Conservation (phyloP, 2,888 invertebrate species). For the Cosmia pyralina region DNA sequence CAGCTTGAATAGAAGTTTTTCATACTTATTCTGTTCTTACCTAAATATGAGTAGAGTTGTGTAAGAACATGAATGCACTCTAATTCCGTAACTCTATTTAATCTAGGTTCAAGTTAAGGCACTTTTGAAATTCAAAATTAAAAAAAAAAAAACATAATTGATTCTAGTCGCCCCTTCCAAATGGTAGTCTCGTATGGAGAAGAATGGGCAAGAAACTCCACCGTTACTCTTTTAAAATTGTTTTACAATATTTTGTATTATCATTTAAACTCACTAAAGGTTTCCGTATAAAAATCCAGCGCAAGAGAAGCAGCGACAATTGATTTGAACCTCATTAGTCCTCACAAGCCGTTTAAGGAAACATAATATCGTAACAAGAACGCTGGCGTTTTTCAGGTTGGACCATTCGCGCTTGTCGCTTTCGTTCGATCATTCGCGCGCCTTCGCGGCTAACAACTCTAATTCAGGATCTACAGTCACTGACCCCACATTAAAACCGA, state of each 20-base stretch:
- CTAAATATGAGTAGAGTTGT: neutral
- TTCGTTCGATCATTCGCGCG: conserved; percentile 44
- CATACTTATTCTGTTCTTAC: too few relatives aligned
- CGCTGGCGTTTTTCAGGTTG: conserved; percentile 34
- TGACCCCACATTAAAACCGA: conserved; percentile 73
- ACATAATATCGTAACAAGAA: conserved; percentile 38
- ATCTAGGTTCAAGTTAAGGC: neutral
- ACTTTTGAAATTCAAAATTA: too few relatives aligned
- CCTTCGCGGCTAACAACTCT: conserved; percentile 60
- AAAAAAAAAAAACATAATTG: too few relatives aligned
- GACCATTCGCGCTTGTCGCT: conserved; percentile 44
- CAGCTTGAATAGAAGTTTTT: conserved; percentile 5
- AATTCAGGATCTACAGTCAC: conserved; percentile 73
- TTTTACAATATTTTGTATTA: too few relatives aligned
- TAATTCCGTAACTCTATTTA: neutral
- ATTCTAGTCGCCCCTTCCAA: too few relatives aligned
- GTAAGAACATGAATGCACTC: neutral
- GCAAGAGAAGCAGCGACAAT: neutral
- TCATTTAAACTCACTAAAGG: neutral
- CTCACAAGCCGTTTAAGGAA: conserved; percentile 17
- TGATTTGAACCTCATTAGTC: conserved; percentile 42
- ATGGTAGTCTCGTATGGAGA: too few relatives aligned
- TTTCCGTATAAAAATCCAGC: neutral
- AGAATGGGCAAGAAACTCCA: too few relatives aligned
- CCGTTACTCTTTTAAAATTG: too few relatives aligned